A percentile compares a stretch with the other conserved stretches of the same genome.
Evolutionary conservation across 2,113 vertebrate species (phyloP).

Genomic region (Gracilinanus agilis): DNA sequence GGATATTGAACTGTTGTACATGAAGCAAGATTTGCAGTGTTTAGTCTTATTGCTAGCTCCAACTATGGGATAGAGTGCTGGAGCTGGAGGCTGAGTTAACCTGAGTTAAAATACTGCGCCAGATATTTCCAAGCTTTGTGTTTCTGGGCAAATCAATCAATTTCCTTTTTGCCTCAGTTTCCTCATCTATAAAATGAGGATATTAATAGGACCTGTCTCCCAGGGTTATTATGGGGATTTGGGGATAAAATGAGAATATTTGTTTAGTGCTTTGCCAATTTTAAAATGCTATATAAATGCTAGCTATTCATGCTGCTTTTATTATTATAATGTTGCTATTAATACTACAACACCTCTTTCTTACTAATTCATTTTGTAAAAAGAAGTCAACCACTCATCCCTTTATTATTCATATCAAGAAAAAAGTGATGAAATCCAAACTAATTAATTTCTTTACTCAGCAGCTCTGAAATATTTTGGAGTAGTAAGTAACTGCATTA

Average conservation of each 20-base stretch:
- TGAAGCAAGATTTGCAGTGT: background rate
- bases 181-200: background rate
- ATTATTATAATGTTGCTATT: background rate
- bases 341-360: background rate
- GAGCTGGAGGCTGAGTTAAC: background rate
- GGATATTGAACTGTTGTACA: background rate
- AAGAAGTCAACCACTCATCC: background rate
- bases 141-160: background rate
- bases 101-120: background rate
- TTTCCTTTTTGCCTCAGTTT: background rate
- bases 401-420: background rate
- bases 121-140: background rate
- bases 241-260: background rate
- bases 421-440: background rate
- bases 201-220: background rate
- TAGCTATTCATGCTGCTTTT: background rate
- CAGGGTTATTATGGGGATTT: background rate
- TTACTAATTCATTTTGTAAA: background rate
- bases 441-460: background rate
- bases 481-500: background rate
- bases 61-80: background rate
- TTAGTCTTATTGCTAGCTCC: background rate
- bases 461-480: background rate
- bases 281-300: background rate
- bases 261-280: background rate